Percentiles rank a stretch among this genome's conserved stretches.
These are phyloP conservation scores for Pyrocoelia pectoralis DNA, from an alignment of 2,888 invertebrate genomes.

Conservation along the genomic window DNA sequence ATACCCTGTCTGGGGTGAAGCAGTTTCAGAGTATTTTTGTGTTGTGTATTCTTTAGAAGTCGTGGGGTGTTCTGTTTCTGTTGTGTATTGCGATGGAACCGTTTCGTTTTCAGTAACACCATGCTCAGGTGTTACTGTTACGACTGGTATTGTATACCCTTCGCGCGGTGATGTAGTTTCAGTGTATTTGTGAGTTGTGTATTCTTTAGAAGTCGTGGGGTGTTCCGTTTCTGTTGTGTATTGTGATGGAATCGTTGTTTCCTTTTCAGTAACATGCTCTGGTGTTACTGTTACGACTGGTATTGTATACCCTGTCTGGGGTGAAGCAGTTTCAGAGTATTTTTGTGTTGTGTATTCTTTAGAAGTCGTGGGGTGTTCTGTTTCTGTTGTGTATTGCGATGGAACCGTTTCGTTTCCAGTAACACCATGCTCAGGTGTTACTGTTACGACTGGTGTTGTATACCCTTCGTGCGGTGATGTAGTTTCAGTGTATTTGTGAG, in stretches of 20 bases:
- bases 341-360: not conserved
- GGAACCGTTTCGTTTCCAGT: not conserved
- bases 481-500: not conserved
- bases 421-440: not conserved
- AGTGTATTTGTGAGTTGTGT: not conserved
- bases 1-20: not conserved
- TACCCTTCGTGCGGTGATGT: not conserved
- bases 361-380: too few relatives aligned
- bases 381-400: too few relatives aligned
- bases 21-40: too few relatives aligned
- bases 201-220: too few relatives aligned
- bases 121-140: not conserved
- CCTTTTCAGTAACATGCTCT: not conserved
- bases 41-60: too few relatives aligned
- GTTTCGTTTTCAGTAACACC: not conserved
- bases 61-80: too few relatives aligned
- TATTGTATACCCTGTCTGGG: not conserved
- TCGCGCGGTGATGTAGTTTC: not conserved
- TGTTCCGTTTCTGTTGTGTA: too few relatives aligned
- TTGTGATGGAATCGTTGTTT: not conserved
- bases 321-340: not conserved
- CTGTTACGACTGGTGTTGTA: not conserved
- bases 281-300: constrained; percentile 5
- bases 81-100: too few relatives aligned
- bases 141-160: constrained; percentile 5